Evolutionary conservation across 2,888 invertebrate species (phyloP), one percentile per base, ranked within the genome.

Genomic region (Cheilosia urbana): DNA sequence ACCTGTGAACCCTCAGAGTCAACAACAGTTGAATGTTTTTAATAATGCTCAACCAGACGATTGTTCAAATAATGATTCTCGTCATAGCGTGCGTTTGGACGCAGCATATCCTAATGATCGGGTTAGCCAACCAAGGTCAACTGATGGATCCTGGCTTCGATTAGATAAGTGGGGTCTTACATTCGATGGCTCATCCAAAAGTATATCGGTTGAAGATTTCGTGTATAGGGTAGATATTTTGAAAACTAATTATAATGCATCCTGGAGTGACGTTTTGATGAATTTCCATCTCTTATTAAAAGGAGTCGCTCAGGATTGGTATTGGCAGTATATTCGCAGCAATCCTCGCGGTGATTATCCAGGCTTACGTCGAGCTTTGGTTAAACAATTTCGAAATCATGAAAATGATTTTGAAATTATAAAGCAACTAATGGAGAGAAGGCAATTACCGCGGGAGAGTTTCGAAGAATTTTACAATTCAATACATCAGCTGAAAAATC

Each of bases 141-240:
- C 2, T 4, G 58, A 60, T 7, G 37, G 34, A 13, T 37, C 19
- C 19, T 37, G 15, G 21, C 5, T 40, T 5, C 21, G 58, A 15
- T 21, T 72, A 7, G 47, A 45, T 40, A 45, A 49, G 27, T 72
- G 71, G 71, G 71, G 30, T 17, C 13, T 62, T 13, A 72, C 62
- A n/a, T 72, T 37, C 40, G 72, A 72, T 24, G 72, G 72, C n/a
- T 37, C 72, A 4, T 27, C 17, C 4, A 72, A 72, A 17, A n/a
- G 62, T 2, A 60, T 72, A 17, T 51, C 37, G 4, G 51, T 71
- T n/a, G 30, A 71, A 5, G 57, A 71, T 27, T 71, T 71, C 34
- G 21, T 69, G 17, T 71, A 58, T 51, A 13, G 72, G 47, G 51
- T 60, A 5, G 72, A 72, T 6, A 42, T n/a, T 7, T 40, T 73